phyloP scores from a whole-genome alignment of 2,888 invertebrate species.

The Taphrorychus bicolor region DNA sequence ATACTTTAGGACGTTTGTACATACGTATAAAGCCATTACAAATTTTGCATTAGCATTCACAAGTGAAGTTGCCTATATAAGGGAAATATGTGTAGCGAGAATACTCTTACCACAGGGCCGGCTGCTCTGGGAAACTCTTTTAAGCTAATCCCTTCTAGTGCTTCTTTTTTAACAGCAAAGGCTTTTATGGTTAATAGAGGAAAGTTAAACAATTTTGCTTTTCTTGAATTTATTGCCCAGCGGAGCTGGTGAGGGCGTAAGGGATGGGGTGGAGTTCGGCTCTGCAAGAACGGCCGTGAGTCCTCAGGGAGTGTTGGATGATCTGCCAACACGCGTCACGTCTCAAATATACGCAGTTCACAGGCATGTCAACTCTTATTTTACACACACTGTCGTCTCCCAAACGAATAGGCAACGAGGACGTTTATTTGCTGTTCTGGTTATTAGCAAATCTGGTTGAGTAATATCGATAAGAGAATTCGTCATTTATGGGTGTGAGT shows the following conservation, averaged over 20 bases:
- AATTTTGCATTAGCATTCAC: conserved; percentile 36
- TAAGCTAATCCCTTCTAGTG: too few species aligned
- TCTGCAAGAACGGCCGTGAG: conserved; percentile 28
- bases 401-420: conserved; percentile 34
- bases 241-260: too few species aligned
- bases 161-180: too few species aligned
- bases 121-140: too few species aligned
- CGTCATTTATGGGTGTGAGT: too few species aligned
- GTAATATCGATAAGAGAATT: neutral
- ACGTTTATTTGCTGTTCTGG: conserved; percentile 14
- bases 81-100: conserved; percentile 31
- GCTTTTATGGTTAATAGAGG: too few species aligned
- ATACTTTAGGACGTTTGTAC: conserved; percentile 28
- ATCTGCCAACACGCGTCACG: conserved; percentile 50
- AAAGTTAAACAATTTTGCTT: too few species aligned
- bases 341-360: conserved; percentile 46
- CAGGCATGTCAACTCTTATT: conserved; percentile 39
- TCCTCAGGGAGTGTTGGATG: conserved; percentile 48
- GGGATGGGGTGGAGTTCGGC: conserved; percentile 9
- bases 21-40: conserved; percentile 40
- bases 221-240: too few species aligned
- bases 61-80: conserved; percentile 36
- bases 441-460: conserved; percentile 10
- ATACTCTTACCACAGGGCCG: conserved; percentile 15
- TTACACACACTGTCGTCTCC: conserved; percentile 30